Evolutionary conservation across 2,797 vertebrate species (phyloP).

Genomic region (Tolypeutes matacus): DNA sequence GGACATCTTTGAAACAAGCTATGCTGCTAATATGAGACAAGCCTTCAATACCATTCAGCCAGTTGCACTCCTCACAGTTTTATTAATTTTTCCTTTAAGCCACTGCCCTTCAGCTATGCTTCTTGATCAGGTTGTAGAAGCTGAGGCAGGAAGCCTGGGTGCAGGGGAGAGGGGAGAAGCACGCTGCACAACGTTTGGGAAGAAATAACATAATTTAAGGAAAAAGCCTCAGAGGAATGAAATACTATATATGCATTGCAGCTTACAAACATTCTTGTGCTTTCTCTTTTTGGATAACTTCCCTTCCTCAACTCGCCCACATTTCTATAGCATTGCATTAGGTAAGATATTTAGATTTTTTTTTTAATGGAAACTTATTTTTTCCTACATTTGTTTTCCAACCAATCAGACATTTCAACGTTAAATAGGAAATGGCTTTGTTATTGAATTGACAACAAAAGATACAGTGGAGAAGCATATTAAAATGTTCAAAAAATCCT

Average conservation of each 20-base stretch:
- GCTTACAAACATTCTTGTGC: background rate
- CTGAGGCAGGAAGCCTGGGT: no score
- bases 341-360: constrained; percentile 13
- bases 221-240: background rate
- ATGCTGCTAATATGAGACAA: background rate
- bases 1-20: background rate
- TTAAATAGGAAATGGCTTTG: constrained; percentile 82
- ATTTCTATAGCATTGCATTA: constrained; percentile 27
- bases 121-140: background rate
- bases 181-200: background rate
- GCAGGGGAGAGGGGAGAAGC: background rate
- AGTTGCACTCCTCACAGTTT: background rate
- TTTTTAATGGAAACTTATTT: constrained; percentile 71
- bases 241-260: background rate
- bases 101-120: background rate
- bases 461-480: constrained; percentile 82
- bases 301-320: no score
- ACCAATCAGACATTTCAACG: constrained; percentile 84
- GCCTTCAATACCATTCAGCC: background rate
- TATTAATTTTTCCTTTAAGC: background rate
- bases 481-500: constrained; percentile 87
- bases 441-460: constrained; percentile 83
- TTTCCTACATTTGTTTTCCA: constrained; percentile 68
- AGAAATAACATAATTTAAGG: background rate
- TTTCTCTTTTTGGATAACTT: background rate